phyloP scores from a whole-genome alignment of 23 tunicate species.

The Diplosoma virens region DNA sequence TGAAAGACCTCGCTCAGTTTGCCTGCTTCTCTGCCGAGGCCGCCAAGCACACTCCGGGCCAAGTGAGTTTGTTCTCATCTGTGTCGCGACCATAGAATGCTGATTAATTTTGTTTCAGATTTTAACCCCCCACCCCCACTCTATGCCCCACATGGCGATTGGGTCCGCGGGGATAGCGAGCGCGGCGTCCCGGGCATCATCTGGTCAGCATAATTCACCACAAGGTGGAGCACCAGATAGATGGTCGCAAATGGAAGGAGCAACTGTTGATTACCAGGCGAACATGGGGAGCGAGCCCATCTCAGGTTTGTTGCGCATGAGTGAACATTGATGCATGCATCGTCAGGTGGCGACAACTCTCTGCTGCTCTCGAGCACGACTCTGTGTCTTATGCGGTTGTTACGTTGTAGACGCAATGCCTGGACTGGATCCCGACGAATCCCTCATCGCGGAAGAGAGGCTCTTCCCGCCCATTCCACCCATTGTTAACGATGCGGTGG shows the following conservation, averaged over 20 bases:
- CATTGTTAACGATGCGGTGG: slow-evolving; percentile 15
- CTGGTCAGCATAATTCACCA: slow-evolving; percentile 28
- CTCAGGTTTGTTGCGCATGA: not conserved
- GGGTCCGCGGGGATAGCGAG: slow-evolving; percentile 35
- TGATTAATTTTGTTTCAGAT: slow-evolving; percentile 22
- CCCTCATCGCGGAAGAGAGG: slow-evolving; percentile 86
- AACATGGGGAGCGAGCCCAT: slow-evolving; percentile 40
- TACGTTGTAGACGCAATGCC: slow-evolving; percentile 61
- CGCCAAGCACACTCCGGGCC: slow-evolving; percentile 86
- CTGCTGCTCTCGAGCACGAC: too few relatives aligned
- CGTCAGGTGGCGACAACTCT: too few relatives aligned
- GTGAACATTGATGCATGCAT: too few relatives aligned
- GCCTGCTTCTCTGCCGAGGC: slow-evolving; percentile 93
- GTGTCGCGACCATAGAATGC: not conserved
- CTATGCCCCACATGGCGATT: slow-evolving; percentile 60
- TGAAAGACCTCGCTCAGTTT: slow-evolving; percentile 94
- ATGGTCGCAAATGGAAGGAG: slow-evolving; percentile 59
- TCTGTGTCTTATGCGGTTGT: too few relatives aligned
- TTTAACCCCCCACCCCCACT: slow-evolving; percentile 58
- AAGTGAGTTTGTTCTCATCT: slow-evolving; percentile 19
- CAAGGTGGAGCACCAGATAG: slow-evolving; percentile 55
- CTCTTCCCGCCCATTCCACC: slow-evolving; percentile 84
- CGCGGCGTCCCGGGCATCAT: slow-evolving; percentile 2
- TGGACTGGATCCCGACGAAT: slow-evolving; percentile 91
- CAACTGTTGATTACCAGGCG: slow-evolving; percentile 46